These are phyloP conservation scores for Ifrita kowaldi DNA, from an alignment of 2,113 vertebrate genomes.

Conservation along the genomic window DNA sequence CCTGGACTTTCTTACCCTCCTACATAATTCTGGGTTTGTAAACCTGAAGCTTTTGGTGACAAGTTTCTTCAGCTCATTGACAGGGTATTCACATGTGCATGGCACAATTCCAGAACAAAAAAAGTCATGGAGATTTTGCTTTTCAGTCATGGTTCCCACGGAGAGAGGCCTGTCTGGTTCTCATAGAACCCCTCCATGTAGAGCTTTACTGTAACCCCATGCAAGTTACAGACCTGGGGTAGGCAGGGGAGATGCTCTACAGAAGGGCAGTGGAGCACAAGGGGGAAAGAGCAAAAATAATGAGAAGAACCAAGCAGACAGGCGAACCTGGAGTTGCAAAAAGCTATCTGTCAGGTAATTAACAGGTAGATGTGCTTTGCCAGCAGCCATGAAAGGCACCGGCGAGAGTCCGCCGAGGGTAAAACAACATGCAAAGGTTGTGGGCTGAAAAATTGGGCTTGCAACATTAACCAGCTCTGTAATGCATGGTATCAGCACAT, in stretches of 20 bases:
- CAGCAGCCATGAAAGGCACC: neutral
- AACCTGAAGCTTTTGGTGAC: neutral
- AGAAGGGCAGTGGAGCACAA: neutral
- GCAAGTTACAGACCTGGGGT: too few relatives aligned
- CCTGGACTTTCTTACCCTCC: neutral
- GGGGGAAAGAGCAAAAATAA: neutral
- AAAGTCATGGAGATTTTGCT: neutral
- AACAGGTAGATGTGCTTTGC: neutral
- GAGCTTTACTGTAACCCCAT: too few relatives aligned
- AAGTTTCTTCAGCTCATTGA: neutral
- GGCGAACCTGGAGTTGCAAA: neutral
- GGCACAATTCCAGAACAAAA: neutral
- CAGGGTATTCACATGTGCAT: neutral
- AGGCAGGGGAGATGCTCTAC: neutral
- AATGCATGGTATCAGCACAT: neutral
- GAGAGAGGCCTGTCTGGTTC: neutral
- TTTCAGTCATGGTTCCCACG: neutral
- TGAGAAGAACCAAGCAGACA: neutral
- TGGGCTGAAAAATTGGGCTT: neutral
- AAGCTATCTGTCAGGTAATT: neutral
- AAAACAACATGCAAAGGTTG: neutral
- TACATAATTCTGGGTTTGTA: neutral
- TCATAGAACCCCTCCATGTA: accelerated
- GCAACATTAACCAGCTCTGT: neutral
- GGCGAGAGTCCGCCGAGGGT: neutral